A percentile compares a stretch with the other conserved stretches of the same genome.
These are phyloP conservation scores for Drosophila tani DNA, from an alignment of 1,140 invertebrate genomes.

Conservation along the genomic window DNA sequence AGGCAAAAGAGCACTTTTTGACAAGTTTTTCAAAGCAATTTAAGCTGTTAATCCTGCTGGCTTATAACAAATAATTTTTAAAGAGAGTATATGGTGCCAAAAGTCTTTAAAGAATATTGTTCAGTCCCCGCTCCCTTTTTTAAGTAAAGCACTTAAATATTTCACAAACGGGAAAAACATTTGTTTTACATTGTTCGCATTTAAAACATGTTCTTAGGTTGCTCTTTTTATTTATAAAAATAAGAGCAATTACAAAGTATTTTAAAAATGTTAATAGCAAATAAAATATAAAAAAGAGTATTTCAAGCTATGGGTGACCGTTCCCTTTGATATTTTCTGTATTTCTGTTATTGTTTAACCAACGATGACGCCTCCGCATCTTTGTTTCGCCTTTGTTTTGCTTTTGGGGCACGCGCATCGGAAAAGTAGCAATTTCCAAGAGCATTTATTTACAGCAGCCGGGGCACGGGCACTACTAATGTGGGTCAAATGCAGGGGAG, in stretches of 20 bases:
- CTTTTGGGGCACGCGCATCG: constrained; percentile 49
- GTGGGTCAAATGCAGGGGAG: constrained; percentile 63
- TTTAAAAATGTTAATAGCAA: background rate
- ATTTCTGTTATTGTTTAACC: constrained; percentile 31
- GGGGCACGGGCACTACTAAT: constrained; percentile 37
- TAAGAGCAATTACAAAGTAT: no score
- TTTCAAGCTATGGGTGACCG: background rate
- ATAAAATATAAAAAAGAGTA: background rate
- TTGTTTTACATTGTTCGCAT: background rate
- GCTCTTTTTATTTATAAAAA: background rate
- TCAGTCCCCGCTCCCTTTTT: no score
- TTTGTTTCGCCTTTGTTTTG: constrained; percentile 51
- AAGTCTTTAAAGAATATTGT: background rate
- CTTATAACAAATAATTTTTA: background rate
- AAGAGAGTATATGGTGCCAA: no score
- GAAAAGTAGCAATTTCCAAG: constrained; percentile 23
- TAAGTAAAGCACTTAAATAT: background rate
- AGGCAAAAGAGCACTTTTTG: background rate
- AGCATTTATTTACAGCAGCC: constrained; percentile 40
- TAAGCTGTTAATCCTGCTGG: background rate
- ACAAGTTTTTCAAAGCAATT: constrained; percentile 1
- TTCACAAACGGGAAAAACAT: background rate
- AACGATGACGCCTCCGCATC: constrained; percentile 46
- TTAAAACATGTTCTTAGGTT: background rate
- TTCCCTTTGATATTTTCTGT: background rate